These are phyloP conservation scores for Anagyrus pseudococci DNA, from an alignment of 2,888 invertebrate species.

Conservation along the genomic window DNA sequence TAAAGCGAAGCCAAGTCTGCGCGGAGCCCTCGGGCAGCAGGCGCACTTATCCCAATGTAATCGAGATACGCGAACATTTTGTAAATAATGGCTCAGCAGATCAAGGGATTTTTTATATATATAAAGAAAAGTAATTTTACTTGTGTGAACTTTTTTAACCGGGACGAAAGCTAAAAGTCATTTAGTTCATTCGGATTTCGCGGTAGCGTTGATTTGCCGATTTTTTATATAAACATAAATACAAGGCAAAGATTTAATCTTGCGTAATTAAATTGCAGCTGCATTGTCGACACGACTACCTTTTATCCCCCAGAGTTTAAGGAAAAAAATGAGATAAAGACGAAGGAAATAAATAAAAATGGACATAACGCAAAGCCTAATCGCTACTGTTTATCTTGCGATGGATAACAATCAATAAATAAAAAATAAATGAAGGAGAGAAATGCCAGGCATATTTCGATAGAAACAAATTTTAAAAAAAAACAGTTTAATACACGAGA, in stretches of 20 bases:
- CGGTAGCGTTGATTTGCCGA: not conserved
- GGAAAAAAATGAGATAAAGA: no score
- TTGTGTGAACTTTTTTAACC: not conserved
- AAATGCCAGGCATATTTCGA: conserved; percentile 18
- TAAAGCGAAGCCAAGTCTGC: no score
- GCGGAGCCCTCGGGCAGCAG: no score
- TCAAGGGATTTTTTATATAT: not conserved
- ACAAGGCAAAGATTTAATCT: not conserved
- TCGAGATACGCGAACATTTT: no score
- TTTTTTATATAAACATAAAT: not conserved
- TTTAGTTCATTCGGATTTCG: not conserved
- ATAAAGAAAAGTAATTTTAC: not conserved
- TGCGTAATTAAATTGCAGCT: not conserved
- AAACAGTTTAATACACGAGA: not conserved
- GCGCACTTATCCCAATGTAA: no score
- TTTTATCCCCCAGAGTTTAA: conserved; percentile 12
- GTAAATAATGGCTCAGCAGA: conserved; percentile 7
- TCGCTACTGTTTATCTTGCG: conserved; percentile 21
- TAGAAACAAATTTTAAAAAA: conserved; percentile 5
- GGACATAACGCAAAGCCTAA: conserved; percentile 21
- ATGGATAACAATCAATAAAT: conserved; percentile 23
- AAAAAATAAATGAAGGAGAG: conserved; percentile 7
- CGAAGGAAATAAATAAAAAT: no score
- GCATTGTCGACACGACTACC: conserved; percentile 6
- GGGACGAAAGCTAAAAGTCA: not conserved